Base-by-base conservation (phyloP, 2,888 invertebrate species). In the Pomacea canaliculata region DNA sequence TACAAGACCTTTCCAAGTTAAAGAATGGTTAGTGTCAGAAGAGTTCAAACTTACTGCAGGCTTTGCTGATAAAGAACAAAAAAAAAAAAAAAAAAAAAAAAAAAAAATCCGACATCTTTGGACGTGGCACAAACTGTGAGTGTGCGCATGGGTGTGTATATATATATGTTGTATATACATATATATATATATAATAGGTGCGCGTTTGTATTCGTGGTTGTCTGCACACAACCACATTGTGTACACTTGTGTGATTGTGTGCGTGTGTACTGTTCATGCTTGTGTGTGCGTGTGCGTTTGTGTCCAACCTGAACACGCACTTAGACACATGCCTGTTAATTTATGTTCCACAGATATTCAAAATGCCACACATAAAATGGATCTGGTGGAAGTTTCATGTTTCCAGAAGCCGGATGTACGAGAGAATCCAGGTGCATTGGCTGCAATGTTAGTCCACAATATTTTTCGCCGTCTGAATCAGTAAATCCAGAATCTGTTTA, bases 371-470 rank as follows among this genome's bases (percentile, higher is more conserved):
- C 16, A 56, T 16, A 56, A 56, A 56, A 1, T 56, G 51, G 51
- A 13, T 16, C 51, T 75, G 60, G 46, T 51, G 27, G 59, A 10
- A 13, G 75, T 78, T 23, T 16, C n/a, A 9, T 78, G 78, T 48
- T 68, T 68, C 48, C 27, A 51, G 8, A 66, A 37, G 19, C 68
- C 19, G 13, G 49, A 63, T 23, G 56, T 78, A 5, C 3, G 37
- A 7, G 69, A 78, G 59, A 75, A 78, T 72, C 19, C 75, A 23
- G 66, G 65, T 12, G 78, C 78, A 13, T 12, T 78, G 18, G 19
- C 63, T 27, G 60, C 67, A 49, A 69, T 75, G 78, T 78, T 51
- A 78, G 77, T 73, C 13, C 51, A 49, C 56, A 70, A 49, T 70
- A 46, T 68, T 68, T 68, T 68, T 37, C n/a, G 10, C 67, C 1